Percentiles rank a stretch among this genome's conserved stretches.
Evolutionary conservation across 2,888 invertebrate genomes (phyloP).

Genomic region (Mantis religiosa): DNA sequence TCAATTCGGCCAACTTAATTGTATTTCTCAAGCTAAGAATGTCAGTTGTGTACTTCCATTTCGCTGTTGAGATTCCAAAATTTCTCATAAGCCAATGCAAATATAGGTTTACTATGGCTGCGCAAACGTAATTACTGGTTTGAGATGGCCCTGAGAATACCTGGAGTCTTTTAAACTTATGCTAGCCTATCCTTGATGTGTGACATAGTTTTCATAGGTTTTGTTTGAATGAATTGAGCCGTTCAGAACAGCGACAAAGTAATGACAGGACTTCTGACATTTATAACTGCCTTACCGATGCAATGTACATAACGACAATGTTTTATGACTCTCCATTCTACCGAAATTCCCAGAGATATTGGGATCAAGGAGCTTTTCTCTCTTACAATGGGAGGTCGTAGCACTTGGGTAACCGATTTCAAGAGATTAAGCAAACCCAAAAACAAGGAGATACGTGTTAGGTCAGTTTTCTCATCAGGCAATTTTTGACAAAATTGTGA

Average conservation of each 20-base stretch:
- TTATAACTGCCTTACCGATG: not conserved
- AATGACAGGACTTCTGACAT: not conserved
- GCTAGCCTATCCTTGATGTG: not conserved
- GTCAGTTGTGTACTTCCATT: not conserved
- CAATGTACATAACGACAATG: not conserved
- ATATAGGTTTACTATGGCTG: not conserved
- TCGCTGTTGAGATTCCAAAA: not conserved
- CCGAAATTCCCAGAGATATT: not conserved
- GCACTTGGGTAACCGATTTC: not conserved
- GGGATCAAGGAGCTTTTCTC: not conserved
- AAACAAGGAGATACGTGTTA: not conserved
- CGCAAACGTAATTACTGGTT: not conserved
- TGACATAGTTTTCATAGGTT: not conserved
- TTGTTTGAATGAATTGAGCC: not conserved
- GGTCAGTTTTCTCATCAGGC: not conserved
- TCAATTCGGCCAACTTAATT: too few relatives aligned
- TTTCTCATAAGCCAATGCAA: not conserved
- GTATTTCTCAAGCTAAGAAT: too few relatives aligned
- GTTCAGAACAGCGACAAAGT: not conserved
- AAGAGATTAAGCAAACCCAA: not conserved
- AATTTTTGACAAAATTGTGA: too few relatives aligned
- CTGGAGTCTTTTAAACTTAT: not conserved
- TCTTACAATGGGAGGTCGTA: too few relatives aligned
- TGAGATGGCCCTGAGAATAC: not conserved
- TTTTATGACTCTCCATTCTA: not conserved